These are phyloP conservation scores for Pelodiscus sinensis DNA, from an alignment of 2,113 vertebrate species.

Conservation along the genomic window DNA sequence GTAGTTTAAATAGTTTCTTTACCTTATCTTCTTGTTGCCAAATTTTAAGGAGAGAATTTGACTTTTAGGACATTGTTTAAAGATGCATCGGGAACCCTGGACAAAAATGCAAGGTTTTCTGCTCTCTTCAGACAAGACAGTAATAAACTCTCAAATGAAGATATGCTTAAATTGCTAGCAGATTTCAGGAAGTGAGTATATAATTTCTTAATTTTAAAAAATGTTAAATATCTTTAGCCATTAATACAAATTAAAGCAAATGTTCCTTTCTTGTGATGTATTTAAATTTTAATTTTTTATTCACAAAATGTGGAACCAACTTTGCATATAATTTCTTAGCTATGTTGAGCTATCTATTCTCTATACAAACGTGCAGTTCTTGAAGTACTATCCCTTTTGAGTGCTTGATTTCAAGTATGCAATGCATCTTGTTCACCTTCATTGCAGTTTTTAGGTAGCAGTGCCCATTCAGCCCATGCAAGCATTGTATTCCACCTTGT, in stretches of 20 bases:
- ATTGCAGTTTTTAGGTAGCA: too few species aligned
- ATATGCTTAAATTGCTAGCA: constrained; percentile 94
- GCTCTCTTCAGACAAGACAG: constrained; percentile 95
- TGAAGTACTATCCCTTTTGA: too few species aligned
- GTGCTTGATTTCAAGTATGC: too few species aligned
- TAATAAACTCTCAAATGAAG: constrained; percentile 97
- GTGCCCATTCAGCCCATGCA: too few species aligned
- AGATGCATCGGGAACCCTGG: constrained; percentile 91
- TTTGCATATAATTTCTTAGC: too few species aligned
- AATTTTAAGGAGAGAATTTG: constrained; percentile 40
- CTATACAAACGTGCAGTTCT: too few species aligned
- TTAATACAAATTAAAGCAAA: not conserved
- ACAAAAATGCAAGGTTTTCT: constrained; percentile 95
- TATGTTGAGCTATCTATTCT: too few species aligned
- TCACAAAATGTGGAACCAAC: too few species aligned
- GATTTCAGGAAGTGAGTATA: constrained; percentile 96
- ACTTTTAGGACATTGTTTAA: constrained; percentile 90
- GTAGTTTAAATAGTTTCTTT: not conserved
- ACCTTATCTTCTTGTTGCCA: constrained; percentile 10
- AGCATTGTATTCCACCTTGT: too few species aligned
- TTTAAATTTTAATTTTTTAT: not conserved
- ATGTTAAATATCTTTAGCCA: not conserved
- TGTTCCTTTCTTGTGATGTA: not conserved
- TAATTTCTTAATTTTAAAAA: not conserved
- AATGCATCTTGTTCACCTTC: too few species aligned